A percentile compares a stretch with the other conserved stretches of the same genome.
phyloP scores from a whole-genome alignment of 2,797 vertebrate genomes.

The Tadarida brasiliensis region DNA sequence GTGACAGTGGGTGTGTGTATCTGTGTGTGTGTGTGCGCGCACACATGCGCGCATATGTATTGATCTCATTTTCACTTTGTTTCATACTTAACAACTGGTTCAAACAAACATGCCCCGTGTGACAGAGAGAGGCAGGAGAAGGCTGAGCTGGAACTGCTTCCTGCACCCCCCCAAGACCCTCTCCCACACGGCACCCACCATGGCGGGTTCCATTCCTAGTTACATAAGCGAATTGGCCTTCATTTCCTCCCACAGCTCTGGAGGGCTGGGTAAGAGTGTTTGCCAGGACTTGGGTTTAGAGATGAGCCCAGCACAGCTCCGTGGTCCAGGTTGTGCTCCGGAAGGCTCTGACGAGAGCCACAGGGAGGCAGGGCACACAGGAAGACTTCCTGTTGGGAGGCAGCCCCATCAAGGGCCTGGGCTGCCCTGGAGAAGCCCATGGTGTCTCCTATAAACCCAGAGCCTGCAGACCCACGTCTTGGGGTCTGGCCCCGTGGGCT shows the following conservation, averaged over 20 bases:
- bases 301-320: not conserved
- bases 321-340: not conserved
- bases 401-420: not conserved
- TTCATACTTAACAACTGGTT: not conserved
- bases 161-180: not conserved
- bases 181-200: accelerated
- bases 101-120: not conserved
- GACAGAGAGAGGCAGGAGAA: not conserved
- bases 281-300: not conserved
- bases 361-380: not conserved
- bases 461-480: not conserved
- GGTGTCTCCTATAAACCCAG: not conserved
- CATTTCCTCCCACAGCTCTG: not conserved
- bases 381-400: not conserved
- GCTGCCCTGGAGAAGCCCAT: slow-evolving; percentile 51
- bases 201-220: not conserved
- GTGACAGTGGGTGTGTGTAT: not conserved
- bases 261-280: not conserved
- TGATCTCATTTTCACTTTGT: not conserved
- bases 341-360: not conserved
- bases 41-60: not conserved
- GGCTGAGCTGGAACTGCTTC: not conserved
- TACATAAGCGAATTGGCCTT: not conserved
- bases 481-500: not conserved
- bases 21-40: not conserved